phyloP scores from a whole-genome alignment of 2,113 vertebrate species.

The Stomatorhinus ivindoensis region DNA sequence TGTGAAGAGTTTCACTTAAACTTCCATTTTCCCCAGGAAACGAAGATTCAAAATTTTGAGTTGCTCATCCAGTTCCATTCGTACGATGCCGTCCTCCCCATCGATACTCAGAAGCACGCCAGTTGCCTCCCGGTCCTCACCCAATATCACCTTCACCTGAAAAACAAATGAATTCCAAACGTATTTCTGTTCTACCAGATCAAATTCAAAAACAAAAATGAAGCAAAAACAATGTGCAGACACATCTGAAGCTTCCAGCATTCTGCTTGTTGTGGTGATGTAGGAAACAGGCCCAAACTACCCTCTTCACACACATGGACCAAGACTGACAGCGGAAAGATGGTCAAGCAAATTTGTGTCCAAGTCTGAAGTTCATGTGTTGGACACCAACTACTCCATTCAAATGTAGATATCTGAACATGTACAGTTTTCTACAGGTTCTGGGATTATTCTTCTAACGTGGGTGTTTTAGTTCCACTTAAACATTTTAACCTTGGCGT shows the following conservation, averaged over 20 bases:
- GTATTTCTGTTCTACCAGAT: not conserved
- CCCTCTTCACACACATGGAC: not conserved
- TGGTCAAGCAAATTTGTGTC: not conserved
- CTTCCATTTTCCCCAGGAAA: constrained; percentile 81
- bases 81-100: constrained; percentile 84
- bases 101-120: constrained; percentile 84
- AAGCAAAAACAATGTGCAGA: not conserved
- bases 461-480: not conserved
- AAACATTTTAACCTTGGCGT: not conserved
- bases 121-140: constrained; percentile 83
- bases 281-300: not conserved
- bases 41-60: constrained; percentile 89
- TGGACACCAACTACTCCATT: not conserved
- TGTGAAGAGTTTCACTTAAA: constrained; percentile 37
- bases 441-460: not conserved
- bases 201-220: not conserved
- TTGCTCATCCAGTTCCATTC: constrained; percentile 84
- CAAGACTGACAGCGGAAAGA: not conserved
- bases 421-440: not conserved
- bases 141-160: constrained; percentile 87
- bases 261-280: not conserved
- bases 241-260: not conserved
- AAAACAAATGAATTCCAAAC: not conserved
- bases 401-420: not conserved
- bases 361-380: not conserved